These are phyloP conservation scores for Caenorhabditis auriculariae DNA, from an alignment of 2,888 invertebrate species.

Conservation along the genomic window DNA sequence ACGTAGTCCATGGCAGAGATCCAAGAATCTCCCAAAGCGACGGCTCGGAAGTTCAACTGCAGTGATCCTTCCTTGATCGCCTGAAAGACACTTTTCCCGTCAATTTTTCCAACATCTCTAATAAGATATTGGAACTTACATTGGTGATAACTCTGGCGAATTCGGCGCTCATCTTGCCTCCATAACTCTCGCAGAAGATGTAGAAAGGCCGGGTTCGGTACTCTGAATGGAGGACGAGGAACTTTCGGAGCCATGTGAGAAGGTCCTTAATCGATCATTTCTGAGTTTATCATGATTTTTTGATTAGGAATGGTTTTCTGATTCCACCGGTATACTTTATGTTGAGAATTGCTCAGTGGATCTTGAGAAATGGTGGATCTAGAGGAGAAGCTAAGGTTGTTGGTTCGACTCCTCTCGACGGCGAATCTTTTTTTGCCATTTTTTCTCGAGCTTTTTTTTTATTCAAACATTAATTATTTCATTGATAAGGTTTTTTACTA, in stretches of 20 bases:
- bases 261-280: constrained; percentile 70
- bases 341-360: no score
- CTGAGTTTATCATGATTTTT: no score
- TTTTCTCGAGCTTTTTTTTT: no score
- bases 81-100: constrained; percentile 66
- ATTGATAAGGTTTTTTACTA: no score
- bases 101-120: neutral
- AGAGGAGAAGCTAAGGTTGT: no score
- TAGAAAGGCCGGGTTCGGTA: constrained; percentile 78
- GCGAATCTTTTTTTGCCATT: no score
- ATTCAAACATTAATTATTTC: no score
- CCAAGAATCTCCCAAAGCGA: constrained; percentile 86
- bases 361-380: no score
- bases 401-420: no score
- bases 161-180: constrained; percentile 87
- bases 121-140: constrained; percentile 56
- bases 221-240: constrained; percentile 73
- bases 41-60: constrained; percentile 73
- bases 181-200: constrained; percentile 86
- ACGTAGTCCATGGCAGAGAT: constrained; percentile 84
- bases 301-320: no score
- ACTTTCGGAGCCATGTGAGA: constrained; percentile 75
- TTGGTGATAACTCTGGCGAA: constrained; percentile 71
- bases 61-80: constrained; percentile 71
- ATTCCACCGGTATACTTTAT: no score